A percentile compares a stretch with the other conserved stretches of the same genome.
phyloP scores from a whole-genome alignment of 2,113 vertebrate species.

The Coryphaenoides rupestris region DNA sequence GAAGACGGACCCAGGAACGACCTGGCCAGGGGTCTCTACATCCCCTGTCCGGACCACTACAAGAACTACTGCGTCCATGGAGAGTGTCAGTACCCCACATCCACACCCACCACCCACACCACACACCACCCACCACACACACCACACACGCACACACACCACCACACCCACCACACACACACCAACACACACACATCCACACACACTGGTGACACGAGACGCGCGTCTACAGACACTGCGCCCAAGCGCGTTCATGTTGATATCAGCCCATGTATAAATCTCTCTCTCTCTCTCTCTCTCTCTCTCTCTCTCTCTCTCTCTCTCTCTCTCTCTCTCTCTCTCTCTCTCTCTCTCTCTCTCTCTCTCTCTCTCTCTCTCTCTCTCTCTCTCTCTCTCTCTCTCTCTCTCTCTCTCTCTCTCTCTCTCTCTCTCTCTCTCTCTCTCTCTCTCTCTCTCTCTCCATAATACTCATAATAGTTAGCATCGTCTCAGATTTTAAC shows the following conservation, averaged over 20 bases:
- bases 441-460: not conserved
- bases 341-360: slow-evolving; percentile 10
- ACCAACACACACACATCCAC: not conserved
- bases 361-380: not conserved
- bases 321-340: slow-evolving; percentile 21
- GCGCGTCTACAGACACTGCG: not conserved
- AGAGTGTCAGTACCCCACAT: slow-evolving; percentile 91
- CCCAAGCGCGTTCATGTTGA: too few relatives aligned
- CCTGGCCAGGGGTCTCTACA: slow-evolving; percentile 83
- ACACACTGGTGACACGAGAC: slow-evolving; percentile 13
- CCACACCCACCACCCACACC: slow-evolving; percentile 89
- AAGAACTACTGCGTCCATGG: slow-evolving; percentile 96
- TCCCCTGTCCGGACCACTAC: slow-evolving; percentile 92
- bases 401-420: too few relatives aligned
- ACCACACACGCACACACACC: slow-evolving; percentile 18
- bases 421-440: too few relatives aligned
- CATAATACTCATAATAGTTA: too few relatives aligned
- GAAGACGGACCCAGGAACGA: slow-evolving; percentile 86
- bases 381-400: too few relatives aligned
- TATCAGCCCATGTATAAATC: too few relatives aligned
- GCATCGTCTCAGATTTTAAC: too few relatives aligned
- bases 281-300: not conserved
- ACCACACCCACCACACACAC: not conserved
- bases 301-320: not conserved
- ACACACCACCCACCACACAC: slow-evolving; percentile 93